Evolutionary conservation across 2,888 invertebrate genomes (phyloP).

Genomic region (Clanis bilineata): DNA sequence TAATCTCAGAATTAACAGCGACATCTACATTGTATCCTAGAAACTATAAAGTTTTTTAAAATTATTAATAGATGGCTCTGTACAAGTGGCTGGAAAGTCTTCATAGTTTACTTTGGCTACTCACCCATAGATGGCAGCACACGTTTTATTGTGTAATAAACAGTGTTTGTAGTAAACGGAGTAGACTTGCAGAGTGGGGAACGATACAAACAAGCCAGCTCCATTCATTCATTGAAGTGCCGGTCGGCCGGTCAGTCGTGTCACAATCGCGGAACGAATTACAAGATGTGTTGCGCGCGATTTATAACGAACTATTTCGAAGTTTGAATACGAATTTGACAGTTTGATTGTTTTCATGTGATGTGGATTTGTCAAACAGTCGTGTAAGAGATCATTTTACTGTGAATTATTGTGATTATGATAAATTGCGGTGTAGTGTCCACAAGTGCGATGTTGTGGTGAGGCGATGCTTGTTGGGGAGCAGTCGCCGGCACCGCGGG

Average conservation of each 20-base stretch:
- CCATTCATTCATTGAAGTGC: conserved; percentile 65
- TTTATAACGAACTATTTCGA: conserved; percentile 72
- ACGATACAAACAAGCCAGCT: conserved; percentile 45
- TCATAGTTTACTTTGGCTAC: conserved; percentile 16
- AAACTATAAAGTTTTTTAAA: background rate
- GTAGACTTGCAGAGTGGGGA: conserved; percentile 38
- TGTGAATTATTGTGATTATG: conserved; percentile 39
- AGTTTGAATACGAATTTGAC: conserved; percentile 66
- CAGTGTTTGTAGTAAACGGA: conserved; percentile 34
- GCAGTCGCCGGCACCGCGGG: conserved; percentile 77
- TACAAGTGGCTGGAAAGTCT: background rate
- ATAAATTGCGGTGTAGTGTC: conserved; percentile 56
- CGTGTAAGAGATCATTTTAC: conserved; percentile 31
- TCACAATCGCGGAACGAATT: conserved; percentile 27
- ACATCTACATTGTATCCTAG: background rate
- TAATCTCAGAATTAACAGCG: background rate
- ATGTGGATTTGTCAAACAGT: conserved; percentile 26
- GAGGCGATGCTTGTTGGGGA: conserved; percentile 77
- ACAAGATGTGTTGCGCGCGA: conserved; percentile 54
- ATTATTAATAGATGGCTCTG: background rate
- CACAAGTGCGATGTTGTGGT: conserved; percentile 63
- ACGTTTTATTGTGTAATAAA: background rate
- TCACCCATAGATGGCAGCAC: conserved; percentile 33
- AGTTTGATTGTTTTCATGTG: conserved; percentile 43
- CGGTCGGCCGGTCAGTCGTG: conserved; percentile 54